These are phyloP conservation scores for Parotocinclus haroldoi DNA, from an alignment of 2,797 vertebrate species.

Conservation along the genomic window DNA sequence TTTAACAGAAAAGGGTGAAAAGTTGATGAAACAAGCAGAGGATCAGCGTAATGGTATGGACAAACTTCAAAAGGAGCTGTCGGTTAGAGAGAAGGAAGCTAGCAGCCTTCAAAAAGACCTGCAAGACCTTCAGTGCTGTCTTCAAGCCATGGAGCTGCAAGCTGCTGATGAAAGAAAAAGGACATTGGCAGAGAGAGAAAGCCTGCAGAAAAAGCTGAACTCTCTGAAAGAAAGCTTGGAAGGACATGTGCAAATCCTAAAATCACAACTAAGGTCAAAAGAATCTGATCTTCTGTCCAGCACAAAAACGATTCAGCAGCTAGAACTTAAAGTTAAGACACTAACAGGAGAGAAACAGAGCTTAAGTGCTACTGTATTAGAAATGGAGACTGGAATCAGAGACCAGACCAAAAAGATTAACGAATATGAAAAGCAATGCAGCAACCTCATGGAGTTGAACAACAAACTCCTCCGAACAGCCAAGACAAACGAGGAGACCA, in stretches of 20 bases:
- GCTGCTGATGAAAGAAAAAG: constrained; percentile 57
- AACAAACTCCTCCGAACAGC: constrained; percentile 58
- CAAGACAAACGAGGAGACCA: constrained; percentile 65
- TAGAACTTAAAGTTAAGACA: constrained; percentile 71
- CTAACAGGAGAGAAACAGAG: constrained; percentile 69
- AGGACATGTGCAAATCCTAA: constrained; percentile 62
- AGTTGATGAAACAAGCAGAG: constrained; percentile 62
- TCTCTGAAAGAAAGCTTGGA: constrained; percentile 61
- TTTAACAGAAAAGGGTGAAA: constrained; percentile 65
- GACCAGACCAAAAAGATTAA: constrained; percentile 59
- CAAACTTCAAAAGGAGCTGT: constrained; percentile 67
- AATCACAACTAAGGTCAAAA: constrained; percentile 67
- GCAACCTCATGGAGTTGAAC: constrained; percentile 64
- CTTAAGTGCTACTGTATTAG: constrained; percentile 62
- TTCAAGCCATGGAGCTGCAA: constrained; percentile 71
- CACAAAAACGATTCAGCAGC: constrained; percentile 64
- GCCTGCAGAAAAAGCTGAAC: constrained; percentile 51
- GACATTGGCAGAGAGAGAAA: constrained; percentile 53
- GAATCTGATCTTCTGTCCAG: constrained; percentile 68
- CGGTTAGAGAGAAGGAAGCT: constrained; percentile 69
- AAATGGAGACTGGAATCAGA: constrained; percentile 64
- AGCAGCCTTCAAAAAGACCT: constrained; percentile 75
- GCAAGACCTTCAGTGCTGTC: constrained; percentile 64
- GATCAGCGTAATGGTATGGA: constrained; percentile 59
- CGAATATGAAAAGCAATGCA: constrained; percentile 60